Evolutionary conservation across 1,140 invertebrate genomes (phyloP), one percentile per base, ranked within the genome.

Genomic region (Calycopis cecrops): DNA sequence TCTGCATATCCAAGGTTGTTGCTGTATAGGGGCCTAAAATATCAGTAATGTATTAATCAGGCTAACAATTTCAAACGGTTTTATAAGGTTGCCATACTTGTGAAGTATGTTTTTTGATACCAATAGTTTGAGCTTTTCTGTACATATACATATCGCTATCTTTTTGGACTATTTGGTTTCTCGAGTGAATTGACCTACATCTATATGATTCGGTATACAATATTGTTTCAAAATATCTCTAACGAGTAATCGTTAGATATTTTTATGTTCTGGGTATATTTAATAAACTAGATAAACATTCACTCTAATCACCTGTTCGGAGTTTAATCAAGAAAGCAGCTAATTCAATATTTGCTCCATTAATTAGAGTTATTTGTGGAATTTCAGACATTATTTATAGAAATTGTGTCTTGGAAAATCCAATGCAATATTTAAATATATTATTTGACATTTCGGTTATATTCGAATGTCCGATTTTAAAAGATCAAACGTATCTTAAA

Each of bases 381-480:
- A 28, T 11, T 28, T 49, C 48, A 28, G 8, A 34, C 8, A 28
- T 34, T 28, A 49, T 18, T 49, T 49, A n/a, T 3, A 34, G 48
- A 16, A 49, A 49, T 34, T 49, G 48, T 28, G 33, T n/a, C 34
- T 49, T 49, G 34, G 9, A 34, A 10, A 49, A 49, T 34, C 21
- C 48, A 34, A 34, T 34, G 21, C 48, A 49, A 49, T 34, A 34
- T 4, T 48, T n/a, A 48, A 28, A 28, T 1, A 49, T 9, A 18
- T 49, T 4, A 35, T 49, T 28, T 33, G 10, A 10, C 48, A 49
- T 28, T 34, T 18, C 34, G 7, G 33, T 28, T n/a, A 49, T 33
- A 16, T 49, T 49, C 9, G 9, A 47, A 47, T n/a, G n/a, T n/a
- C n/a, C n/a, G n/a, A n/a, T n/a, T n/a, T n/a, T n/a, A n/a, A n/a